Evolutionary conservation across 1,140 invertebrate species (phyloP), one percentile per base, ranked within the genome.

Genomic region (Hesperophylax magnus): DNA sequence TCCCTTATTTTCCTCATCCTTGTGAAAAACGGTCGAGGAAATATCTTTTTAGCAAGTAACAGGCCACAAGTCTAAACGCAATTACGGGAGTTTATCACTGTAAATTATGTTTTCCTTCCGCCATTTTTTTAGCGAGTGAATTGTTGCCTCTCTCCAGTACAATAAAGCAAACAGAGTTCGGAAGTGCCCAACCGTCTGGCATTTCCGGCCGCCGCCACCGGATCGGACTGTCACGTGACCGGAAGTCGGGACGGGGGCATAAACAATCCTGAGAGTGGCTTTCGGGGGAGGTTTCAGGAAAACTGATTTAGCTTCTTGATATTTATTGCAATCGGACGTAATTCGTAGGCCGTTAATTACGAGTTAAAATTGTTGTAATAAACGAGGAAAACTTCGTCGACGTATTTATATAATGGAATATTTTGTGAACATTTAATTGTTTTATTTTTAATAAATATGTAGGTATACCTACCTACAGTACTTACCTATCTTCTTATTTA

Each of bases 31-130:
- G 18, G 39, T 20, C 18, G 58, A 61, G 20, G 58, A 24, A 61
- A 61, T 20, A 58, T 61, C 58, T 61, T 20, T 61, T 61, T 22
- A 61, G n/a, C 56, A n/a, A 22, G 56, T 58, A 18, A 31, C 63
- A 27, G 27, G 22, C 63, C 39, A 17, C 67, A 47, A 71, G 67
- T 47, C 34, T 18, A 75, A 75, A 75, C 71, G 54, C 54, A 75
- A 75, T 75, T 75, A 75, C 54, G 7, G 31, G 20, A 18, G 52
- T 75, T 75, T 75, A 75, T 75, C 71, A 31, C 52, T 6, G 53
- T 75, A 75, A 75, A 75, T 75, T 56, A 75, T 75, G 71, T 56
- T 58, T 58, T 58, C 71, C 71, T 75, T 75, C 71, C 71, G 71
- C 18, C 71, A 47, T 72, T 75, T 71, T 75, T 75, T 75, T 58